Conservation (phyloP, 1,140 invertebrate genomes). For the Metaphire vulgaris region DNA sequence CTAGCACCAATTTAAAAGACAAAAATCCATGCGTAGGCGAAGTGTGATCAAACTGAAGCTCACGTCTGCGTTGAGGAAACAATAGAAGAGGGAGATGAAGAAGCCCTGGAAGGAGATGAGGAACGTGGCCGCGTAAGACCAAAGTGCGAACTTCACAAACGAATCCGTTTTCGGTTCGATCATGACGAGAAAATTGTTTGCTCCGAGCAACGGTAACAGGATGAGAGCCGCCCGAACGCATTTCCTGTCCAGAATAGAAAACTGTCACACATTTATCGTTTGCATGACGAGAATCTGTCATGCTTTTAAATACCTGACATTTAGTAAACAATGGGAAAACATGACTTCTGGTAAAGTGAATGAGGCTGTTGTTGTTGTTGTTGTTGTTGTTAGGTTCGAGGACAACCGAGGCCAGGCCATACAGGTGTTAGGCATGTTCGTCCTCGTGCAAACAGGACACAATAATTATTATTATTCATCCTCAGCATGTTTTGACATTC, state of each 20-base stretch:
- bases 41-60: slow-evolving; percentile 35
- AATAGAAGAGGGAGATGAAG: slow-evolving; percentile 75
- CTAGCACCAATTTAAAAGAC: too few relatives aligned
- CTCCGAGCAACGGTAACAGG: slow-evolving; percentile 40
- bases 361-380: too few relatives aligned
- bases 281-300: too few relatives aligned
- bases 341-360: too few relatives aligned
- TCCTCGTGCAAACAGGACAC: too few relatives aligned
- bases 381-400: too few relatives aligned
- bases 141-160: slow-evolving; percentile 64
- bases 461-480: too few relatives aligned
- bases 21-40: not conserved
- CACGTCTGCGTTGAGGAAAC: slow-evolving; percentile 82
- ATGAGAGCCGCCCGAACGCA: slow-evolving; percentile 44
- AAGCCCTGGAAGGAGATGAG: slow-evolving; percentile 78
- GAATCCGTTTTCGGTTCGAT: slow-evolving; percentile 38
- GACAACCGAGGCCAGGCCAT: too few relatives aligned
- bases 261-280: slow-evolving; percentile 52
- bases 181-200: slow-evolving; percentile 47
- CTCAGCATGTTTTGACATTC: too few relatives aligned
- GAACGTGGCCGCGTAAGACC: slow-evolving; percentile 73
- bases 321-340: too few relatives aligned
- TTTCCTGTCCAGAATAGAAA: slow-evolving; percentile 35
- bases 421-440: too few relatives aligned
- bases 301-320: too few relatives aligned